Percentiles rank a stretch among this genome's conserved stretches.
phyloP scores from a whole-genome alignment of 2,113 vertebrate genomes.

The Melierax canorus region DNA sequence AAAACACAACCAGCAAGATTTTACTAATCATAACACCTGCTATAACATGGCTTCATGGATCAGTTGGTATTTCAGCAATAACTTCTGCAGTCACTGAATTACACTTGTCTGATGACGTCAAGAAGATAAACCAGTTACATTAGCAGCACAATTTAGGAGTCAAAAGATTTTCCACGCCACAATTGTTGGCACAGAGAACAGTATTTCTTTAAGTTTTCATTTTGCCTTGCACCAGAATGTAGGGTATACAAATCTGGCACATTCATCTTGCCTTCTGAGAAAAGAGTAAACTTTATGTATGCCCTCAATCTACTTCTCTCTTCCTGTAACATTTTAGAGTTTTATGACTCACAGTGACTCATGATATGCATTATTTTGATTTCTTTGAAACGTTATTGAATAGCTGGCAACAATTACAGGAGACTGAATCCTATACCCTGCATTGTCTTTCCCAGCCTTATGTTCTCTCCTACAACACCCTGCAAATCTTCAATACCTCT shows the following conservation, averaged over 20 bases:
- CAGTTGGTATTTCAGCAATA: background rate
- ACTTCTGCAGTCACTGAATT: background rate
- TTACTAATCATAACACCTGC: background rate
- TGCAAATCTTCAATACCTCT: background rate
- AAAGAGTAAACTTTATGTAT: background rate
- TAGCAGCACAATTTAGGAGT: background rate
- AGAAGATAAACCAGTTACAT: background rate
- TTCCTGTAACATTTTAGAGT: background rate
- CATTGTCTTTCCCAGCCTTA: background rate
- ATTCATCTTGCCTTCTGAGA: background rate
- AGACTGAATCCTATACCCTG: background rate
- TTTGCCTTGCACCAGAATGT: background rate
- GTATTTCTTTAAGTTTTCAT: background rate
- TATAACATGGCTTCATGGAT: background rate
- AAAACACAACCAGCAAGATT: background rate
- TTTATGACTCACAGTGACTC: background rate
- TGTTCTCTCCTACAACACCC: background rate
- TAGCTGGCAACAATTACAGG: background rate
- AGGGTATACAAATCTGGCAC: background rate
- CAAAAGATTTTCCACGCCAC: background rate
- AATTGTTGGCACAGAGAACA: background rate
- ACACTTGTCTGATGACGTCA: background rate
- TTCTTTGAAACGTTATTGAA: background rate
- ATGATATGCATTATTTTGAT: background rate
- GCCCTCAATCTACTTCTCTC: background rate